These are phyloP conservation scores for Gephyroberyx darwinii DNA, from an alignment of 2,797 vertebrate species.

Conservation along the genomic window DNA sequence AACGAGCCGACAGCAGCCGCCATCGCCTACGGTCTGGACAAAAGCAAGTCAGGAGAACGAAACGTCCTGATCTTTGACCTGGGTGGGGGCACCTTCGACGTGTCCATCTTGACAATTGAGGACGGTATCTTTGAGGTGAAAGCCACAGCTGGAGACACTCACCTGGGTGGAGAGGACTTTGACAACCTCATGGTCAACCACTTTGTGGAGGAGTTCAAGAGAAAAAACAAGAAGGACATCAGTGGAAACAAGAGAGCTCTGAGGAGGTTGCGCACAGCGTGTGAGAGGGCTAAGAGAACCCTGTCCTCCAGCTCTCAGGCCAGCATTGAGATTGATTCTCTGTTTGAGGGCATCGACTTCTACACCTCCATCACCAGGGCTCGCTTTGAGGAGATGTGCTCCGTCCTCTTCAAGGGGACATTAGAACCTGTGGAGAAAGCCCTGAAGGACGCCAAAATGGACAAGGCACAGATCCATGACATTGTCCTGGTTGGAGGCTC, in stretches of 20 bases:
- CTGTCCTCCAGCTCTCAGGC: conserved; percentile 73
- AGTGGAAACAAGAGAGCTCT: conserved; percentile 65
- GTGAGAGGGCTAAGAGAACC: conserved; percentile 68
- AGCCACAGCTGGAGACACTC: conserved; percentile 70
- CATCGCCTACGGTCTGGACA: conserved; percentile 67
- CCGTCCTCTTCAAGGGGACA: conserved; percentile 59
- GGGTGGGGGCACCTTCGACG: conserved; percentile 68
- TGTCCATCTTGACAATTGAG: conserved; percentile 67
- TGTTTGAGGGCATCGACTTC: conserved; percentile 67
- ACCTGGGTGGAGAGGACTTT: conserved; percentile 71
- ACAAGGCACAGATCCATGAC: conserved; percentile 53
- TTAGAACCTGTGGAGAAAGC: conserved; percentile 59
- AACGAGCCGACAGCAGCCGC: conserved; percentile 72
- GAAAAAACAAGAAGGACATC: conserved; percentile 68
- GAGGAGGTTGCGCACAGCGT: conserved; percentile 66
- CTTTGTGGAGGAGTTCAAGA: conserved; percentile 69
- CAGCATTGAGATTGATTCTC: conserved; percentile 66
- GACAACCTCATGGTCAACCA: conserved; percentile 67
- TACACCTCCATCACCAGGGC: conserved; percentile 71
- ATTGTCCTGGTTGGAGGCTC: conserved; percentile 62
- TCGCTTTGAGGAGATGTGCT: conserved; percentile 63
- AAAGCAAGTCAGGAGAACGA: conserved; percentile 40
- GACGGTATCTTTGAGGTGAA: conserved; percentile 70
- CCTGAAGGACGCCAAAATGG: conserved; percentile 57
- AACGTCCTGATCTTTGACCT: conserved; percentile 70